Evolutionary conservation across 2,797 vertebrate species (phyloP), one percentile per base, ranked within the genome.

Genomic region (Eleutherodactylus coqui): DNA sequence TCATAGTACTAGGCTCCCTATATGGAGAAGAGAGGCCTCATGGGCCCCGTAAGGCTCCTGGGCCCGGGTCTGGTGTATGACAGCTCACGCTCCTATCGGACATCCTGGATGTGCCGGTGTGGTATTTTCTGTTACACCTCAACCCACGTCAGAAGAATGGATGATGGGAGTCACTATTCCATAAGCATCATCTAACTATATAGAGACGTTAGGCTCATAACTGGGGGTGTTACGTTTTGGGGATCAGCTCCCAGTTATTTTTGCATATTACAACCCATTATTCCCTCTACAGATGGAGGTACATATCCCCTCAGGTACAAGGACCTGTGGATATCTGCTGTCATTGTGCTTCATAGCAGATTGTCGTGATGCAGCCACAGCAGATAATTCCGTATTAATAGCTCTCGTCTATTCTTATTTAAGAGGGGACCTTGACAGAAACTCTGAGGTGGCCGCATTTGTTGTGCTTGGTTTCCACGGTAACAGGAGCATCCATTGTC

Each of bases 381-480:
- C 47, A 10, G 34, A 58, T 77, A 32, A 34, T 60, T 9, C 60
- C 14, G 21, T 79, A 60, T 43, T 72, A 43, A 72, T 72, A 16
- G 29, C 78, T 62, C 58, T 51, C 49, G 45, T 21, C 38, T 69
- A 51, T 70, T 36, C 24, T 10, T 70, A 77, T 88, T 85, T 34
- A 83, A 88, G 47, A 67, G 73, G 89, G 32, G 86, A 90, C 76
- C 77, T 84, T 79, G 82, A 80, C 69, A 47, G 76, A 62, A 62
- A 49, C 19, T 38, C 24, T 10, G 79, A 73, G 87, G 89, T 87
- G 88, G 88, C 88, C 89, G 88, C 89, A 82, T 89, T 90, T 90
- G 89, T 91, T 92, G 94, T 93, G 90, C 93, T 93, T 90, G 0
- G 90, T 94, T 93, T 91, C 92, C 90, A 85, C 92, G 94, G 92